Conservation (phyloP, 2,113 vertebrate species). For the Mus musculus region DNA sequence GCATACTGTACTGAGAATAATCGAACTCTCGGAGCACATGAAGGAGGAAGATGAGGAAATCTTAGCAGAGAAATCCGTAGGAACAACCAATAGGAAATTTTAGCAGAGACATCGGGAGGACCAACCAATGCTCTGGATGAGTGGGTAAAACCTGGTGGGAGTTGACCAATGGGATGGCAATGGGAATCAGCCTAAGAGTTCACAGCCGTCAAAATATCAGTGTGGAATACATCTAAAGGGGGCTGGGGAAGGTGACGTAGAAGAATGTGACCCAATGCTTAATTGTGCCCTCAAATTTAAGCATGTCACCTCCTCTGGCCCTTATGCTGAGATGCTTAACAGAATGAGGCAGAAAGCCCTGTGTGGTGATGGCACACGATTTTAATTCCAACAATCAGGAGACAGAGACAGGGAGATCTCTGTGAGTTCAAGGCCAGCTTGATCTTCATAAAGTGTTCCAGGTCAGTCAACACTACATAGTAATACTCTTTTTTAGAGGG, state of each 20-base stretch:
- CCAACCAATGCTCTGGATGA: not conserved
- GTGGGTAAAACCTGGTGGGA: not conserved
- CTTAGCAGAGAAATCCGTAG: not conserved
- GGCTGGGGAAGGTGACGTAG: not conserved
- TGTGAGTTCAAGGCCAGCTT: not conserved
- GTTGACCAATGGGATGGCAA: not conserved
- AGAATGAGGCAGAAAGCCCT: not conserved
- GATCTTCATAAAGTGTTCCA: not conserved
- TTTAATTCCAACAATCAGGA: not conserved
- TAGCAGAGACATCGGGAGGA: not conserved
- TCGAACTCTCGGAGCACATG: not conserved
- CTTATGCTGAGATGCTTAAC: not conserved
- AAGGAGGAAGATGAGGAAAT: conserved; percentile 6
- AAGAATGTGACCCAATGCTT: conserved; percentile 18
- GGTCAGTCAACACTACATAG: not conserved
- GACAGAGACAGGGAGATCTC: not conserved
- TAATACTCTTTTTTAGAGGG: not conserved
- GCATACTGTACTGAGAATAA: not conserved
- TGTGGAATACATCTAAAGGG: conserved; percentile 36
- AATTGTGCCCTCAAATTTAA: conserved; percentile 1
- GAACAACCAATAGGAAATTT: no score
- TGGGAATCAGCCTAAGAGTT: not conserved
- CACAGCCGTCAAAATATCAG: not conserved
- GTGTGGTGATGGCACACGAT: not conserved
- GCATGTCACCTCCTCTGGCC: not conserved